Conservation (phyloP, 2,888 invertebrate genomes). For the Helicoverpa assulta region DNA sequence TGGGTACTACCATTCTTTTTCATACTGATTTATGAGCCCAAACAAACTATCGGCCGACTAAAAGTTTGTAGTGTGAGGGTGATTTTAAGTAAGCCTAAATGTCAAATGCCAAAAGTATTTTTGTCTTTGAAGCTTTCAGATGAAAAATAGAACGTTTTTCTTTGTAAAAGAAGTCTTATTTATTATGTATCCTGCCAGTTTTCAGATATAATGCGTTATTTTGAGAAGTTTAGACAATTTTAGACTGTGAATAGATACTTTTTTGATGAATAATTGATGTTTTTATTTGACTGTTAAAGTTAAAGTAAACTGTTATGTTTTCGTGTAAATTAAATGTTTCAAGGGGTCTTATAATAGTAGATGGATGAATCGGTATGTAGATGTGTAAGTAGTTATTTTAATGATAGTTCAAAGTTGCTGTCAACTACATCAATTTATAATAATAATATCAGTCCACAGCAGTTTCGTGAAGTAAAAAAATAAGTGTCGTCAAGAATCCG, state of each 20-base stretch:
- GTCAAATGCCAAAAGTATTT: slow-evolving; percentile 11
- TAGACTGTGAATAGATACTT: neutral
- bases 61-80: too few relatives aligned
- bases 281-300: neutral
- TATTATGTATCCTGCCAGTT: slow-evolving; percentile 10
- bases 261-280: neutral
- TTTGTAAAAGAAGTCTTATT: slow-evolving; percentile 20
- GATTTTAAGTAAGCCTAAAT: slow-evolving; percentile 3
- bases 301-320: neutral
- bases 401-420: too few relatives aligned
- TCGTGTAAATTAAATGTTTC: neutral
- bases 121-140: neutral
- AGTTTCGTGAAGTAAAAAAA: too few relatives aligned
- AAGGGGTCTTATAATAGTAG: neutral
- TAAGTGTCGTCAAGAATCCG: too few relatives aligned
- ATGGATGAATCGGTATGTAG: neutral
- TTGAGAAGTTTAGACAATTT: neutral
- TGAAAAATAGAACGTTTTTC: slow-evolving; percentile 6
- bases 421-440: too few relatives aligned
- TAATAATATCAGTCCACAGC: too few relatives aligned
- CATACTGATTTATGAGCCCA: too few relatives aligned
- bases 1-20: too few relatives aligned
- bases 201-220: neutral
- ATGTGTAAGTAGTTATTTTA: neutral
- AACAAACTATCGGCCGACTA: too few relatives aligned